Conservation (phyloP, 2,888 invertebrate genomes). For the Macrophya annulata region DNA sequence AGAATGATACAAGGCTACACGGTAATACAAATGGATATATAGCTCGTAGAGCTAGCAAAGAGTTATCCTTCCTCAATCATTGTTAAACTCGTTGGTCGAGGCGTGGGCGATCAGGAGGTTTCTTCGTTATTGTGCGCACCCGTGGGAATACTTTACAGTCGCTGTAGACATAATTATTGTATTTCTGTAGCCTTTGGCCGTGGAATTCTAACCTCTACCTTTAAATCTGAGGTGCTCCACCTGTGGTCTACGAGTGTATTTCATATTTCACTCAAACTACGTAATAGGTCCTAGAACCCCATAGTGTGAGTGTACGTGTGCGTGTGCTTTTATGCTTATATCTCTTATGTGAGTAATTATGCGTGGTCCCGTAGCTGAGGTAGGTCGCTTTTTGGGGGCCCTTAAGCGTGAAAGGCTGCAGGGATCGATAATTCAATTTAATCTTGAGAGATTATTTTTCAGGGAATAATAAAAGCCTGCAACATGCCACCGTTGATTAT, state of each 20-base stretch:
- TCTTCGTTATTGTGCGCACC: slow-evolving; percentile 44
- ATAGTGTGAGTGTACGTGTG: background rate
- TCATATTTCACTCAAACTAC: slow-evolving; percentile 41
- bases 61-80: slow-evolving; percentile 40
- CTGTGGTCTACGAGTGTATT: slow-evolving; percentile 6
- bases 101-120: slow-evolving; percentile 44
- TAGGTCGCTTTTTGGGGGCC: slow-evolving; percentile 16
- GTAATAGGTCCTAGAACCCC: background rate
- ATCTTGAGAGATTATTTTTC: slow-evolving; percentile 43
- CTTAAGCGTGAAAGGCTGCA: slow-evolving; percentile 29
- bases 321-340: background rate
- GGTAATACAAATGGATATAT: slow-evolving; percentile 6
- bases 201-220: slow-evolving; percentile 17
- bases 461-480: slow-evolving; percentile 39
- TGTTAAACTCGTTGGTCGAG: slow-evolving; percentile 32
- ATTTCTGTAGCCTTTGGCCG: slow-evolving; percentile 35
- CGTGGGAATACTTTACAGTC: slow-evolving; percentile 42
- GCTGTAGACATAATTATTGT: slow-evolving; percentile 43
- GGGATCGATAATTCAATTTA: slow-evolving; percentile 47
- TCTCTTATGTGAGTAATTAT: slow-evolving; percentile 41
- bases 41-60: background rate
- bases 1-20: background rate
- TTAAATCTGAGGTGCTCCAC: slow-evolving; percentile 20
- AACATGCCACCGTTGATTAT: slow-evolving; percentile 46
- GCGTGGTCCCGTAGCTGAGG: background rate